phyloP scores from a whole-genome alignment of 2,113 vertebrate species.

The Cochlearius cochlearius region DNA sequence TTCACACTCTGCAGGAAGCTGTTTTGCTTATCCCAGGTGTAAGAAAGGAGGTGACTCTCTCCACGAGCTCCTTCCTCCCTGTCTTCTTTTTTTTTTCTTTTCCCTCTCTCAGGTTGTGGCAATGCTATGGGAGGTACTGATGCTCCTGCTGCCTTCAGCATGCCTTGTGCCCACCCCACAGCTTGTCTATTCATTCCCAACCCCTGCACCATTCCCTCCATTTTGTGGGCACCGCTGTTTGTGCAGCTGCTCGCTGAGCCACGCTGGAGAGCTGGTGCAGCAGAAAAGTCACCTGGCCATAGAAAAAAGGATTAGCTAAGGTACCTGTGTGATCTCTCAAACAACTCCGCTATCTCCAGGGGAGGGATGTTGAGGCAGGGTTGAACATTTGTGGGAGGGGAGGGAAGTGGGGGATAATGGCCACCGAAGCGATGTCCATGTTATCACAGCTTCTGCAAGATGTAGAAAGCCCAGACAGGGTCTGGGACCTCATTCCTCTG shows the following conservation, averaged over 20 bases:
- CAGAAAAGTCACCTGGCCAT: neutral
- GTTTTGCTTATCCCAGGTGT: neutral
- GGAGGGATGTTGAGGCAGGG: neutral
- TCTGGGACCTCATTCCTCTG: fast-evolving
- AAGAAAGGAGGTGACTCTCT: neutral
- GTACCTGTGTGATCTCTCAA: neutral
- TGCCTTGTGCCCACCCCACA: neutral
- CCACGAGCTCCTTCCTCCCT: neutral
- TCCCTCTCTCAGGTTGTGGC: neutral
- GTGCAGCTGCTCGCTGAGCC: neutral
- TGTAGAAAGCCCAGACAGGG: neutral
- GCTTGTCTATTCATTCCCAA: neutral
- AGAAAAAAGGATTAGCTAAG: neutral
- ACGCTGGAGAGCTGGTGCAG: neutral
- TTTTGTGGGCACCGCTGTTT: neutral
- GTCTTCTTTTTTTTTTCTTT: neutral
- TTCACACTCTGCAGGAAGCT: neutral
- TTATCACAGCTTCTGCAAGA: neutral
- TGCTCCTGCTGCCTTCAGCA: neutral
- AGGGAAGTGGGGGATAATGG: neutral
- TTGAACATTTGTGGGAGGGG: neutral
- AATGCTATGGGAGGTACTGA: neutral
- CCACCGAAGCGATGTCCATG: neutral
- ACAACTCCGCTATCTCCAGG: neutral
- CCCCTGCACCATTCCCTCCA: neutral